Evolutionary conservation across 2,113 vertebrate genomes (phyloP).

Genomic region (Monarcha castaneiventris): DNA sequence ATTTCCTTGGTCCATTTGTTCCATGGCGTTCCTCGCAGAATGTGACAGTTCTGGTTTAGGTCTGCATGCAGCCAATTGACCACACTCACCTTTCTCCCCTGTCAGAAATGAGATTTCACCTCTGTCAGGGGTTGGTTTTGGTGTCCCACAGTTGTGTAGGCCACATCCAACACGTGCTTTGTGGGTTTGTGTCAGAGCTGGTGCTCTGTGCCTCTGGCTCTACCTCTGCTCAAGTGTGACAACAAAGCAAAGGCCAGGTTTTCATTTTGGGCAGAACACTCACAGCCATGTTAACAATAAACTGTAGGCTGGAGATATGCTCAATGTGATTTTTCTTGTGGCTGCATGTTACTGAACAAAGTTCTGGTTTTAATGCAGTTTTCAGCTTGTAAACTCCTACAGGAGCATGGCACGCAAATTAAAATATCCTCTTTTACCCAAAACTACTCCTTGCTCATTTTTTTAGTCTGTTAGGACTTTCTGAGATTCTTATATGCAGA

Average conservation of each 20-base stretch:
- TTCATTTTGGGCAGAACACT: neutral
- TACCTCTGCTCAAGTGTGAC: neutral
- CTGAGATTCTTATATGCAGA: neutral
- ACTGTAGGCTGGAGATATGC: neutral
- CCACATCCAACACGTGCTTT: neutral
- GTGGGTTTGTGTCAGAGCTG: neutral
- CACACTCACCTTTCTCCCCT: neutral
- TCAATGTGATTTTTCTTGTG: neutral
- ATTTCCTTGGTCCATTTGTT: neutral
- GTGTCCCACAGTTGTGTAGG: rapidly evolving
- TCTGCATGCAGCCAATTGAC: neutral
- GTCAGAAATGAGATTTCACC: rapidly evolving
- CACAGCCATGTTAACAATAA: neutral
- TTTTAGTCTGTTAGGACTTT: neutral
- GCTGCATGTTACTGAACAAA: neutral
- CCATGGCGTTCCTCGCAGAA: neutral
- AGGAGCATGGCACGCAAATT: neutral
- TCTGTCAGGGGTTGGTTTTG: neutral
- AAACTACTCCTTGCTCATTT: neutral
- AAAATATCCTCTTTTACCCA: neutral
- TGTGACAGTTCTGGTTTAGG: neutral
- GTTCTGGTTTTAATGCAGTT: conserved; percentile 1
- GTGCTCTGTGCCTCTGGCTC: neutral
- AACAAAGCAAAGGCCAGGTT: neutral
- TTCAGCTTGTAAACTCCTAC: conserved; percentile 25